These are phyloP conservation scores for Julus scandinavius DNA, from an alignment of 2,888 invertebrate genomes.

Conservation along the genomic window DNA sequence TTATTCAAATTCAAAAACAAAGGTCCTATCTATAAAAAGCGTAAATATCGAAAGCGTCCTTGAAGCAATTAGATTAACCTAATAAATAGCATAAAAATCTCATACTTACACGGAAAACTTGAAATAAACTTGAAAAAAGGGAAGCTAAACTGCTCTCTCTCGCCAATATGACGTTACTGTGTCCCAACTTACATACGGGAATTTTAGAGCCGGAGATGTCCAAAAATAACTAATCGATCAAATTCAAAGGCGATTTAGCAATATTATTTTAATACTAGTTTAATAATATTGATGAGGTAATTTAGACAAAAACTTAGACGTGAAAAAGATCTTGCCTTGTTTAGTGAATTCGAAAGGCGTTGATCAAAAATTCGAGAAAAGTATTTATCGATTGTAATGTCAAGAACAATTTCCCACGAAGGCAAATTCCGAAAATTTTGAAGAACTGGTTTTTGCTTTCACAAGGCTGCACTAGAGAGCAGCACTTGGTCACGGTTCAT, in stretches of 20 bases:
- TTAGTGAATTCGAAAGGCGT: not conserved
- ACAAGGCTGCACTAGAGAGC: not conserved
- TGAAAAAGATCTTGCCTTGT: not conserved
- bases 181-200: conserved; percentile 39
- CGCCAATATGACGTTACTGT: conserved; percentile 39
- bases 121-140: conserved; percentile 55
- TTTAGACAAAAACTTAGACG: not conserved
- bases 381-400: not conserved
- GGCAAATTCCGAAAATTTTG: not conserved
- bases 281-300: not conserved
- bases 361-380: not conserved
- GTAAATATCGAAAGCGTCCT: not conserved
- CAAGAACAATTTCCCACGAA: not conserved
- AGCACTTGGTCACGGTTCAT: not conserved
- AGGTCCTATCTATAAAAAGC: not conserved
- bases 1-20: not conserved
- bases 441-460: not conserved
- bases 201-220: not conserved
- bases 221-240: not conserved
- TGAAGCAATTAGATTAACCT: not conserved
- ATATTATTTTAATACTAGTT: not conserved
- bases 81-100: not conserved
- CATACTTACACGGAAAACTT: conserved; percentile 55
- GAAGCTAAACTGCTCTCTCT: conserved; percentile 41
- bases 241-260: not conserved